These are phyloP conservation scores for Rhagoletis pomonella DNA, from an alignment of 1,140 invertebrate genomes.

Conservation along the genomic window DNA sequence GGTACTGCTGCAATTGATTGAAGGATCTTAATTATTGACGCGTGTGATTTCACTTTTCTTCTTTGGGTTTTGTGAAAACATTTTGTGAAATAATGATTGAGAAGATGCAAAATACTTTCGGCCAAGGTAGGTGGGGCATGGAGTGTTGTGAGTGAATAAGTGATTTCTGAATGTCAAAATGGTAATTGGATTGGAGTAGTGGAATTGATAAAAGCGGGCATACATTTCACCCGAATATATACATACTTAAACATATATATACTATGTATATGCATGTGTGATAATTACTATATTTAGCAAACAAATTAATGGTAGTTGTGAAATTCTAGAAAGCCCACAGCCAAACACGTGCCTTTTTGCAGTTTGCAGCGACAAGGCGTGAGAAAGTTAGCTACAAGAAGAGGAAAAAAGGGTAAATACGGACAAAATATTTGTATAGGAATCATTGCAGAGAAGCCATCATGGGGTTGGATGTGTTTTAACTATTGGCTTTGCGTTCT, in stretches of 20 bases:
- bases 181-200: neutral
- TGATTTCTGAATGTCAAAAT: neutral
- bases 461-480: too few species aligned
- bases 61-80: neutral
- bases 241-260: too few species aligned
- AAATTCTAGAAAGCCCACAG: neutral
- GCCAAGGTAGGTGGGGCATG: neutral
- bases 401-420: neutral
- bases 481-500: too few species aligned
- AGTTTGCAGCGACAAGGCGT: neutral
- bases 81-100: neutral
- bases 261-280: neutral
- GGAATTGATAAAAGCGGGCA: neutral
- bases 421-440: neutral
- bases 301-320: neutral
- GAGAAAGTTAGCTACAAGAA: neutral
- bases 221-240: too few species aligned
- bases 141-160: neutral
- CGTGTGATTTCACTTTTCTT: constrained; percentile 32
- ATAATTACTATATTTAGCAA: constrained; percentile 8
- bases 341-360: neutral
- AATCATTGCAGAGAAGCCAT: too few species aligned
- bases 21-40: constrained; percentile 53
- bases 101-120: neutral
- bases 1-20: constrained; percentile 22